Base-by-base conservation (phyloP, 2,797 vertebrate species). In the Spondyliosoma cantharus region DNA sequence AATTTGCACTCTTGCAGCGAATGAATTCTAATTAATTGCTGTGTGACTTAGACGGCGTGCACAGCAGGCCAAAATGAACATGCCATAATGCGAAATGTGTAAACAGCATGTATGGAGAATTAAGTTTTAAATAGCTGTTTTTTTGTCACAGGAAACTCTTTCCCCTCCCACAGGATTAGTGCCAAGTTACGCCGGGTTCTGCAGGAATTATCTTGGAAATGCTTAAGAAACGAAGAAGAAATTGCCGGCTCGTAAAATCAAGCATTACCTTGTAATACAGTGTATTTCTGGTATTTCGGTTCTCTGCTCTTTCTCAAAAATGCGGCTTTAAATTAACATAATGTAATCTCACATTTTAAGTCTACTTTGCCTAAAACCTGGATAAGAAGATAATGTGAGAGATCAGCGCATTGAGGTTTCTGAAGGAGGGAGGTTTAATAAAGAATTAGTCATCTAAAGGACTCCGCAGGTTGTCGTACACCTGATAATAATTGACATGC, bases 391-490 rank as follows among this genome's bases (percentile, higher is more conserved):
- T 73, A 82, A 81, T 66, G 52, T 20, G n/a, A 61, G 62, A 73
- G 72, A 77, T 79, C 48, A 74, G 43, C 1, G 17, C 78, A 82
- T 80, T 57, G 72, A 61, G 60, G 69, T 66, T 74, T 62, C 22
- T 32, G 20, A 57, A 53, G 37, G 22, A 42, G 17, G 52, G 62
- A 24, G 76, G 81, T 78, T 64, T 62, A 9, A 56, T 7, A 57
- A 76, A 25, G 84, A 84, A 81, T 80, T 3, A 59, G 56, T 62
- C 25, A 79, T 45, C 25, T 65, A 3, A 62, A 60, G 58, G 37
- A 61, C 42, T 50, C 52, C 20, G 68, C 65, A n/a, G 54, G 62
- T 64, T 67, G 49, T 58, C 65, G 52, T 50, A 76, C 62, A 60
- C 42, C 74, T 80, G 59, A 60, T 86, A 45, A 71, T 68, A 65